phyloP scores from a whole-genome alignment of 2,113 vertebrate species.

The Corvus moneduloides region DNA sequence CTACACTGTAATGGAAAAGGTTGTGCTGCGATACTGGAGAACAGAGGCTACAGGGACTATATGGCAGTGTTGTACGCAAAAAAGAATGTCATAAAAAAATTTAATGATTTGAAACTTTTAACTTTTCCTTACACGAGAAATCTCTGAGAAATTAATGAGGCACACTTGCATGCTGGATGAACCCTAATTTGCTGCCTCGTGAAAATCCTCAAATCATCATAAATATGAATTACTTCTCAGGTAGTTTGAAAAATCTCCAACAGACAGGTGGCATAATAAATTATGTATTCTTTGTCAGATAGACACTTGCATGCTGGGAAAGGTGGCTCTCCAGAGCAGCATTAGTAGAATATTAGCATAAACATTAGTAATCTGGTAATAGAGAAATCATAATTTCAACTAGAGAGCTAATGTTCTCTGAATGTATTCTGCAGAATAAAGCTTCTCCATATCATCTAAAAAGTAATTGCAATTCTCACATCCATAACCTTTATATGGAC shows the following conservation, averaged over 20 bases:
- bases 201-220: slow-evolving; percentile 58
- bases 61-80: neutral
- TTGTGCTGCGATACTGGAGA: neutral
- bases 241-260: slow-evolving; percentile 45
- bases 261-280: slow-evolving; percentile 58
- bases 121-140: neutral
- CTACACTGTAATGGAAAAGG: neutral
- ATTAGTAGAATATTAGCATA: slow-evolving; percentile 58
- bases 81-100: neutral
- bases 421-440: slow-evolving; percentile 26
- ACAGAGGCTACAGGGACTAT: neutral
- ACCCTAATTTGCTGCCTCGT: neutral
- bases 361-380: slow-evolving; percentile 44
- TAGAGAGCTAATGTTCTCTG: slow-evolving; percentile 24
- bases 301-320: slow-evolving; percentile 56
- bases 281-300: slow-evolving; percentile 38
- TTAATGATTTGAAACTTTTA: neutral
- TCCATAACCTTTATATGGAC: slow-evolving; percentile 57
- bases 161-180: slow-evolving; percentile 9
- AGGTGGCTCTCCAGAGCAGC: slow-evolving; percentile 37
- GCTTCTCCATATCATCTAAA: slow-evolving; percentile 40
- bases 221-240: slow-evolving; percentile 48
- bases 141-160: slow-evolving; percentile 17
- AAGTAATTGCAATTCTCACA: slow-evolving; percentile 61
- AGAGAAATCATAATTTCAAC: slow-evolving; percentile 55